Evolutionary conservation across 2,797 vertebrate species (phyloP).

Genomic region (Taenioides sp.): DNA sequence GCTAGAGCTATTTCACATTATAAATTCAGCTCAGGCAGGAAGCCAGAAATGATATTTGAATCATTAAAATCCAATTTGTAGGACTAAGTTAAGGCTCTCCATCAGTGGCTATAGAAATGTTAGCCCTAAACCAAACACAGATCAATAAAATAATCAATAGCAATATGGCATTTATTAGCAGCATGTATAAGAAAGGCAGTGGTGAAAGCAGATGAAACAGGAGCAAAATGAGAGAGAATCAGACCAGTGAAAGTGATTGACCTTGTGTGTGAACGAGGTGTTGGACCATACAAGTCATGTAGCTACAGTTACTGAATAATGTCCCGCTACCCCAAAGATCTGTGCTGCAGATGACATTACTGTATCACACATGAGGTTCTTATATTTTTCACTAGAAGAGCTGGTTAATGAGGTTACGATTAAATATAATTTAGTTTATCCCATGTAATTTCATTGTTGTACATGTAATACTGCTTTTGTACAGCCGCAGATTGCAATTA

Average conservation of each 20-base stretch:
- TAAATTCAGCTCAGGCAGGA: constrained; percentile 35
- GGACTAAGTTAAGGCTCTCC: constrained; percentile 39
- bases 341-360: constrained; percentile 63
- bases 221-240: constrained; percentile 23
- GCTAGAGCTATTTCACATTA: constrained; percentile 15
- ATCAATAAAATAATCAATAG: constrained; percentile 71
- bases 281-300: constrained; percentile 52
- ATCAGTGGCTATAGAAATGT: constrained; percentile 39
- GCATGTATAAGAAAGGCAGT: constrained; percentile 47
- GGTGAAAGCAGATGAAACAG: constrained; percentile 44
- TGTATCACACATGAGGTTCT: constrained; percentile 12
- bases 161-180: constrained; percentile 62
- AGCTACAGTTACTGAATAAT: constrained; percentile 65
- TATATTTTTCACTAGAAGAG: constrained; percentile 9
- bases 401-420: constrained; percentile 12
- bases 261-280: constrained; percentile 21
- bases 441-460: no score
- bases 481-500: neutral
- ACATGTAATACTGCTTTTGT: neutral
- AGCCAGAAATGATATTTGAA: constrained; percentile 54
- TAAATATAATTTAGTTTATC: neutral
- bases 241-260: constrained; percentile 31
- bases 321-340: constrained; percentile 46
- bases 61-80: constrained; percentile 66
- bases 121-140: constrained; percentile 56